Base-by-base conservation (phyloP, 1,140 invertebrate species). In the Rhysida immarginata region DNA sequence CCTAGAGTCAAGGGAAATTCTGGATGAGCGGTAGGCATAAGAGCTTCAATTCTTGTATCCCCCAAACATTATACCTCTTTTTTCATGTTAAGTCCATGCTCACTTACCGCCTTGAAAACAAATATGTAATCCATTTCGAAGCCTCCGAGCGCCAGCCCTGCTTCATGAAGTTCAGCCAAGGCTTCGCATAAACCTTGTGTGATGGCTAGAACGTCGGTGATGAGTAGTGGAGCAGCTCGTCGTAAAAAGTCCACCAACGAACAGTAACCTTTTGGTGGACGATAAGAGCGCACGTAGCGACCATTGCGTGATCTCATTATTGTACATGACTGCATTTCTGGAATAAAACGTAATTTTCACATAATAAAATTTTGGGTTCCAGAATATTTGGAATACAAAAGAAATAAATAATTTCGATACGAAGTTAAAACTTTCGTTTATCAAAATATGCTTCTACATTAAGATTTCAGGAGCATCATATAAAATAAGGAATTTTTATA, bases 91-190 rank as follows among this genome's bases (percentile, higher is more conserved):
- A n/a, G n/a, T n/a, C n/a, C n/a, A n/a, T n/a, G n/a, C n/a, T n/a
- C 16, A 35, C 26, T 55, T 49, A 42, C 44, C 26, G 45, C 26
- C 56, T 56, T 29, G 59, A 29, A 54, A 2, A 66, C 62, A 23
- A 66, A 66, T 13, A 66, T 59, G 54, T 61, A 61, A 48, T 66
- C 60, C 13, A 62, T 58, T 26, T 58, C 54, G 20, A 66, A 61
- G 14, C 61, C 60, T 41, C 64, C 64, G 8, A 65, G 26, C 18
- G 61, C 58, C 21, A 60, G 63, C 42, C 63, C 60, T 16, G 18
- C 53, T 14, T 35, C 45, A 42, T 66, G 65, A 2, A 65, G 45
- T 35, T 66, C 61, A 18, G 59, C 53, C 0, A 66, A 26, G 3
- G 51, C 51, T 23, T 59, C 50, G 54, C 61, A 61, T 8, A 66